Percentiles rank a stretch among this genome's conserved stretches.
Conservation (phyloP, 1,140 invertebrate species). For the Drosophila yakuba region DNA sequence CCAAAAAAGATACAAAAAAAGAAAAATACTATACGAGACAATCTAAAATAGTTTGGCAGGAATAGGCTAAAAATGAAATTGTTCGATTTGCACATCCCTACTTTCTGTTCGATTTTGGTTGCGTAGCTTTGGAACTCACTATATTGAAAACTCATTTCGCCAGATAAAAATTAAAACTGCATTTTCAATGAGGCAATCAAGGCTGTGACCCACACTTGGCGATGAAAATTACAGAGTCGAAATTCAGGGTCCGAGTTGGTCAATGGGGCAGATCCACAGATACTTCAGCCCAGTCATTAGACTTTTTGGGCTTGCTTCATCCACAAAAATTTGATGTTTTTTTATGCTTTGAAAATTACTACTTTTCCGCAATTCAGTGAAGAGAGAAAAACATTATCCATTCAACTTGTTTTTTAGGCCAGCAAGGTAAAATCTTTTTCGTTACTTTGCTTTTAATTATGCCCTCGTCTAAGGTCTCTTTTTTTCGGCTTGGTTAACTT, state of each 20-base stretch:
- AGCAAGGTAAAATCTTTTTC: conserved; percentile 40
- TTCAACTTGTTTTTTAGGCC: conserved; percentile 44
- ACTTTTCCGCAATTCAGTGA: conserved; percentile 38
- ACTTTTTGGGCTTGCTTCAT: conserved; percentile 8
- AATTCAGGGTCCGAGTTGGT: conserved; percentile 16
- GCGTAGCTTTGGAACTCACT: conserved; percentile 21
- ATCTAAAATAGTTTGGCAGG: conserved; percentile 6
- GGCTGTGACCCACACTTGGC: conserved; percentile 22
- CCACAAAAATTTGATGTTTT: conserved; percentile 24
- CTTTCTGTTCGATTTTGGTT: background rate
- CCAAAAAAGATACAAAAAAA: background rate
- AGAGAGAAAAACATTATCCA: conserved; percentile 44
- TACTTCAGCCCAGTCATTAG: conserved; percentile 28
- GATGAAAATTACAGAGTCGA: conserved; percentile 22
- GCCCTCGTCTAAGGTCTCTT: conserved; percentile 33
- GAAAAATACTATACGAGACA: conserved; percentile 12
- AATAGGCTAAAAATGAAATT: conserved; percentile 29
- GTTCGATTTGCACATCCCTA: conserved; percentile 4
- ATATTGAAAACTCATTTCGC: conserved; percentile 66
- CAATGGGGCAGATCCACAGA: conserved; percentile 22
- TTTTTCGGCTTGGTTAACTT: conserved; percentile 41
- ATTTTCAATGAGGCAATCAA: conserved; percentile 23
- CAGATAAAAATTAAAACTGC: conserved; percentile 40
- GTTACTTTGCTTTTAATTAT: conserved; percentile 44
- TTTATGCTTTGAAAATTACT: conserved; percentile 25